Base-by-base conservation (phyloP, 2,888 invertebrate genomes). In the Silvanus unidentatus region DNA sequence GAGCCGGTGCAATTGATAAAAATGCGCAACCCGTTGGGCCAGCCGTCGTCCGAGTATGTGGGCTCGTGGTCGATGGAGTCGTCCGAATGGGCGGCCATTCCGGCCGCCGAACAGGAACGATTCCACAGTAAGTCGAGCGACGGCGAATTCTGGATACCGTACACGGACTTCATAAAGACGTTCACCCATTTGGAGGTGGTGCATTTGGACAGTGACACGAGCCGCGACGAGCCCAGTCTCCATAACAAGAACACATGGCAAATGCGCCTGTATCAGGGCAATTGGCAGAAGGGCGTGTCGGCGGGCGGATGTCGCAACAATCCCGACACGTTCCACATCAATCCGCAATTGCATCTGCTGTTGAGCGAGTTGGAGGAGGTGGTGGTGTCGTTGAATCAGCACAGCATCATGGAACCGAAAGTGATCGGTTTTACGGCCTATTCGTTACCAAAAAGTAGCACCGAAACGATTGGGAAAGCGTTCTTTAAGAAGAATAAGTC, bases 381-480 rank as follows among this genome's bases (percentile, higher is more conserved):
- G 1, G 82, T 93, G 10, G 82, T 94, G 40, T 90, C 90, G 0
- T 72, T 94, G 9, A 89, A 89, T 68, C 93, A 93, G 64, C 91
- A 93, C 69, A 88, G 88, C 50, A 87, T 92, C 41, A 86, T 92
- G 78, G 93, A 93, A 68, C 92, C 93, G 9, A 91, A 92, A 75
- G 91, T 92, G 3, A 88, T 94, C 53, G 94, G 94, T 22, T 94
- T 93, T 67, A 91, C 91, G 42, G 83, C 90, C 41, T 93, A 92
- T 68, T 79, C 81, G 35, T 70, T 86, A 58, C 79, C 82, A 49
- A 84, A 84, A 64, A 79, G 79, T 52, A 78, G 77, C 52, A 78
- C 80, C 2, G 91, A 92, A 69, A 85, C 84, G 9, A 84, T 89
- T 42, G 82, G 85, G 47, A 85, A 86, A 56, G 75, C 79, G 15